Base-by-base conservation (phyloP, 2,888 invertebrate species). In the Caenorhabditis sp. region DNA sequence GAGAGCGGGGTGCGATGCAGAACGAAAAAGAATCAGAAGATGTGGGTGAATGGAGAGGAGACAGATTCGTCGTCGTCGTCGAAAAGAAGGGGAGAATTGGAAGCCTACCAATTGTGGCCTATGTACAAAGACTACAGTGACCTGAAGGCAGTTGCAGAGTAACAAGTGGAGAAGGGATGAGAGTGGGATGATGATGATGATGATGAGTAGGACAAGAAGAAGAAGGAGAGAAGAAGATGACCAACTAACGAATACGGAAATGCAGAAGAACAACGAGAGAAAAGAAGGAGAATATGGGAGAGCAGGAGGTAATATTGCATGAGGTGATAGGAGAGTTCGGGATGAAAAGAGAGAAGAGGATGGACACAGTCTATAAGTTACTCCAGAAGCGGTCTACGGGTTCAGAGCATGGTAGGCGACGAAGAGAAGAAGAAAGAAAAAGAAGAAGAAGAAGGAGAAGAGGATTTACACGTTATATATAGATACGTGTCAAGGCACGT, bases 71-170 rank as follows among this genome's bases (percentile, higher is more conserved):
- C 56, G 61, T 60, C 70, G n/a, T n/a, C n/a, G n/a, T n/a, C n/a
- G n/a, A n/a, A n/a, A n/a, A n/a, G n/a, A 20, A 18, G 18, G 8
- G 50, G 69, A 20, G 47, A 74, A 74, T 74, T 74, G 65, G 22
- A 58, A 74, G 74, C 74, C 74, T 74, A 74, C 74, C 58, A 74
- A 74, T 74, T 74, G 74, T 67, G 74, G 74, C 74, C 74, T 74
- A 74, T 74, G 65, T 74, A 74, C 74, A 74, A 74, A 67, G 40
- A 65, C 74, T 65, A 74, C 58, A 62, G 51, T 55, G 58, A 74
- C 65, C 65, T 62, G 74, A 72, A 64, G 72, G 64, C 72, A 72
- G 65, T 72, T 35, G 55, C 24, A 55, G 44, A 64, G 44, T 61
- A 71, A 64, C 55, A 64, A 71, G 22, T n/a, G n/a, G n/a, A n/a